Conservation (phyloP, 2,888 invertebrate genomes). For the Cerastis leucographa region DNA sequence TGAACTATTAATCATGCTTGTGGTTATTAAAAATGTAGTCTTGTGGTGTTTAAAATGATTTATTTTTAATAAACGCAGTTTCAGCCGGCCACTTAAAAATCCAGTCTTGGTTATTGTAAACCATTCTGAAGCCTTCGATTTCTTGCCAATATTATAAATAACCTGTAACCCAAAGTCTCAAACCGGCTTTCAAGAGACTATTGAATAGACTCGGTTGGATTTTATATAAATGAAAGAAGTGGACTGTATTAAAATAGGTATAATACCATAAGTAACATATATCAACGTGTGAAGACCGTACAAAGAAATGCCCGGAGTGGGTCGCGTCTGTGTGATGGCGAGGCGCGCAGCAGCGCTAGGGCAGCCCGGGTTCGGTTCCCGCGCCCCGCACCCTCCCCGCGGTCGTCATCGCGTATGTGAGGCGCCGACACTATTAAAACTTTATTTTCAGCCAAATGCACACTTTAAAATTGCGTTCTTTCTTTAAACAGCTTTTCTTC, state of each 20-base stretch:
- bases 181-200: background rate
- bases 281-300: no score
- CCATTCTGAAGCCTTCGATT: background rate
- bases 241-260: no score
- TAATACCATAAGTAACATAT: no score
- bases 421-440: no score
- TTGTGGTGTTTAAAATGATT: background rate
- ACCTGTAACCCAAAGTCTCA: background rate
- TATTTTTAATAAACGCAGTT: background rate
- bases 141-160: background rate
- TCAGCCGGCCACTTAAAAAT: background rate
- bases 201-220: no score
- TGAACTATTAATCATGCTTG: constrained; percentile 19
- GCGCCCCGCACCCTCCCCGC: no score
- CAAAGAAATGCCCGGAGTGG: no score
- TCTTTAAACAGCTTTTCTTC: constrained; percentile 29
- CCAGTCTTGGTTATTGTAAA: background rate
- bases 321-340: no score
- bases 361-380: no score
- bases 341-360: no score
- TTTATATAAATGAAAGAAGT: no score
- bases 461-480: background rate
- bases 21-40: constrained; percentile 4
- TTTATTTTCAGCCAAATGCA: constrained; percentile 1
- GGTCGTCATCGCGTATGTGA: no score